Conservation (phyloP, 2,888 invertebrate genomes). For the Dendrolimus pini region DNA sequence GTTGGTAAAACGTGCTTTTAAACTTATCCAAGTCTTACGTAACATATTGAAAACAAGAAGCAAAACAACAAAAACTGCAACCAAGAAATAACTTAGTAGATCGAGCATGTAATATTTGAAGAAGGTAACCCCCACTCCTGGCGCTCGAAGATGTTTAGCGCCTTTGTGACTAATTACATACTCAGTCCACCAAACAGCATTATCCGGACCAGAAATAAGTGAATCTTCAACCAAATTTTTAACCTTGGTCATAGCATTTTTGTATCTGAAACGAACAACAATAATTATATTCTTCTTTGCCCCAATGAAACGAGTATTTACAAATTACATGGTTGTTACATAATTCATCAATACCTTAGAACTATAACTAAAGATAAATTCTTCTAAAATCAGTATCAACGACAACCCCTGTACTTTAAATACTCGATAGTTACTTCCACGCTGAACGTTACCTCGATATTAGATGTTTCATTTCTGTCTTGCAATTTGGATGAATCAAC, state of each 20-base stretch:
- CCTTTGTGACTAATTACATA: conserved; percentile 65
- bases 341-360: no score
- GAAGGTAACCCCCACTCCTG: conserved; percentile 47
- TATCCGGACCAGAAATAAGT: conserved; percentile 57
- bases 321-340: no score
- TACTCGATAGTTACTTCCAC: no score
- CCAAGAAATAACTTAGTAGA: conserved; percentile 27
- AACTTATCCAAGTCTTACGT: conserved; percentile 25
- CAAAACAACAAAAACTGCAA: conserved; percentile 17
- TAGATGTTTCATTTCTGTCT: no score
- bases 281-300: conserved; percentile 1
- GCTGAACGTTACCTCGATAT: no score
- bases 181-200: conserved; percentile 73
- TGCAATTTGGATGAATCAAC: no score
- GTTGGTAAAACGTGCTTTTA: conserved; percentile 28
- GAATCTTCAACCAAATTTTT: conserved; percentile 39
- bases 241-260: conserved; percentile 37
- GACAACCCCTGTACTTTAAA: no score
- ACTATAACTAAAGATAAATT: no score
- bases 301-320: no score
- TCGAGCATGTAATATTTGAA: conserved; percentile 59
- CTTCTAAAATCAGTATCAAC: no score
- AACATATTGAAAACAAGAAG: conserved; percentile 26
- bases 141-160: conserved; percentile 57
- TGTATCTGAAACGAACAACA: conserved; percentile 43